Evolutionary conservation across 2,797 vertebrate species (phyloP).

Genomic region (Esox lucius): DNA sequence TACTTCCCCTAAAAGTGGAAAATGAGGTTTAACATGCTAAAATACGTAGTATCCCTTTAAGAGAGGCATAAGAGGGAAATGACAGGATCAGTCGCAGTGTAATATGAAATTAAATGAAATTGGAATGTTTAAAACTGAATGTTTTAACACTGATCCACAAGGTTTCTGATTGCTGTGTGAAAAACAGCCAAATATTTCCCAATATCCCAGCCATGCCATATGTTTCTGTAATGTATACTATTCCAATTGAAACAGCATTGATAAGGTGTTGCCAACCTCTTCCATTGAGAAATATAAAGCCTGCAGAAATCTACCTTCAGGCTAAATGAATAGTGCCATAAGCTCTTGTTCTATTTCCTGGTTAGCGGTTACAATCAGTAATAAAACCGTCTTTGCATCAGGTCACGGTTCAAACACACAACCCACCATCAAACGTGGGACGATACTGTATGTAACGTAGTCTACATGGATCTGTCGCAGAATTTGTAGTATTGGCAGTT

Average conservation of each 20-base stretch:
- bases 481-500: too few relatives aligned
- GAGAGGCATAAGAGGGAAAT: slow-evolving; percentile 31
- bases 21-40: too few relatives aligned
- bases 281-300: slow-evolving; percentile 45
- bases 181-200: slow-evolving; percentile 59
- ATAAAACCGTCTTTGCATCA: slow-evolving; percentile 58
- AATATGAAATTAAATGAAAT: slow-evolving; percentile 63
- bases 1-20: too few relatives aligned
- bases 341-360: slow-evolving; percentile 64
- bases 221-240: slow-evolving; percentile 46
- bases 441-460: slow-evolving; percentile 34
- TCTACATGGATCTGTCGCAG: slow-evolving; percentile 27
- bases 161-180: slow-evolving; percentile 61
- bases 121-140: slow-evolving; percentile 26
- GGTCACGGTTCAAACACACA: slow-evolving; percentile 36
- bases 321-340: slow-evolving; percentile 53
- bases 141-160: slow-evolving; percentile 46
- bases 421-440: slow-evolving; percentile 38
- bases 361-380: slow-evolving; percentile 61
- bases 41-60: too few relatives aligned
- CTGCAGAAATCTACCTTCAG: slow-evolving; percentile 58
- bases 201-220: slow-evolving; percentile 49
- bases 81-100: slow-evolving; percentile 67
- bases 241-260: slow-evolving; percentile 60
- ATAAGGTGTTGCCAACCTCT: slow-evolving; percentile 57